Conservation (phyloP, 2,888 invertebrate species). For the Augochlorella aurata region DNA sequence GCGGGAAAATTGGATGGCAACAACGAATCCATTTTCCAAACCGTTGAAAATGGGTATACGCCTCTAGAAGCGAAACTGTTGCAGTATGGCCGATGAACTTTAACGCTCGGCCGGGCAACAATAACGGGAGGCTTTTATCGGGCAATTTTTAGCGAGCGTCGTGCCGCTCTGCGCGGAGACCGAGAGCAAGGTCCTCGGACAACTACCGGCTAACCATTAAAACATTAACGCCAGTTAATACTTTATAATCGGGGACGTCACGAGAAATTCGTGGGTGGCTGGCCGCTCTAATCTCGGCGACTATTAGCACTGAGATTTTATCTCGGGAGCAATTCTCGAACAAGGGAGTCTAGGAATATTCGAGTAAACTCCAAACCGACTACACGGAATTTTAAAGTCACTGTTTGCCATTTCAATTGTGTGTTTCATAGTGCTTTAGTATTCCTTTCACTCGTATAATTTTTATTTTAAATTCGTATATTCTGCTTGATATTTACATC, state of each 20-base stretch:
- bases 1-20: conserved; percentile 69
- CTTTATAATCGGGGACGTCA: conserved; percentile 54
- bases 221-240: conserved; percentile 63
- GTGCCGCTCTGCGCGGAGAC: conserved; percentile 2
- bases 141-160: conserved; percentile 56
- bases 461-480: neutral
- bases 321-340: neutral
- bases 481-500: neutral
- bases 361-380: neutral
- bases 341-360: neutral
- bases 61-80: conserved; percentile 57
- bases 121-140: conserved; percentile 70
- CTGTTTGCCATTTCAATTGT: neutral
- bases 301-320: conserved; percentile 24
- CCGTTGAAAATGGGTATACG: conserved; percentile 62
- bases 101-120: conserved; percentile 69
- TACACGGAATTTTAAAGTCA: neutral
- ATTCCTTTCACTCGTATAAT: neutral
- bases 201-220: conserved; percentile 54
- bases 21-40: conserved; percentile 60
- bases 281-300: conserved; percentile 9
- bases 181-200: conserved; percentile 36
- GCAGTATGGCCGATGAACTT: conserved; percentile 67
- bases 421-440: neutral
- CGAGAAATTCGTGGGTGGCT: conserved; percentile 21